Conservation (phyloP, 2,113 vertebrate species). For the Ophiodon elongatus region DNA sequence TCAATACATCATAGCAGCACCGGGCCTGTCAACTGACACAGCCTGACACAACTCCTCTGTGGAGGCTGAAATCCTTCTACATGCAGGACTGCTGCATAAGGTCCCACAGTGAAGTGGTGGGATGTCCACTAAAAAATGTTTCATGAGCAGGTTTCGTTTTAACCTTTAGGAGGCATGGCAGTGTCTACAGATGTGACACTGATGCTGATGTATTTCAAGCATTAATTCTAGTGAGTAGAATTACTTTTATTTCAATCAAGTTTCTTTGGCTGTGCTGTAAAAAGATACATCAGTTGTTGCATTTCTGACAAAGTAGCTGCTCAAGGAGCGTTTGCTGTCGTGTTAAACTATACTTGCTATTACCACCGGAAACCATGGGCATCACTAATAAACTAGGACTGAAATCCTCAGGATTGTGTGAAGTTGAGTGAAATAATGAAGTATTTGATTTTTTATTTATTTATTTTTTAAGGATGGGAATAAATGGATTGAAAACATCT, state of each 20-base stretch:
- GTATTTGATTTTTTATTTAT: not conserved
- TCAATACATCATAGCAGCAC: conserved; percentile 38
- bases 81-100: not conserved
- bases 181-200: conserved; percentile 2
- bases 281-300: not conserved
- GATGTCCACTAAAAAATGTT: not conserved
- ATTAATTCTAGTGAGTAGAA: not conserved
- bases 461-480: not conserved
- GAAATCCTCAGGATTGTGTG: not conserved
- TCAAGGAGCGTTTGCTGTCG: not conserved
- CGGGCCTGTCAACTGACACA: conserved; percentile 24
- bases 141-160: not conserved
- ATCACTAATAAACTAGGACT: not conserved
- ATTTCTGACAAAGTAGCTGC: not conserved
- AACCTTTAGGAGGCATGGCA: not conserved
- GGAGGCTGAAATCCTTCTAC: conserved; percentile 4
- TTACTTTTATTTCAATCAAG: not conserved
- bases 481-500: not conserved
- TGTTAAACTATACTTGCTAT: not conserved
- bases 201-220: not conserved
- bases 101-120: not conserved
- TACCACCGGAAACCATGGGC: too few relatives aligned
- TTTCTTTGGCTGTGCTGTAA: not conserved
- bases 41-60: conserved; percentile 15
- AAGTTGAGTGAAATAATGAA: not conserved